Conservation (phyloP, 2,113 vertebrate species). For the Alligator mississippiensis region DNA sequence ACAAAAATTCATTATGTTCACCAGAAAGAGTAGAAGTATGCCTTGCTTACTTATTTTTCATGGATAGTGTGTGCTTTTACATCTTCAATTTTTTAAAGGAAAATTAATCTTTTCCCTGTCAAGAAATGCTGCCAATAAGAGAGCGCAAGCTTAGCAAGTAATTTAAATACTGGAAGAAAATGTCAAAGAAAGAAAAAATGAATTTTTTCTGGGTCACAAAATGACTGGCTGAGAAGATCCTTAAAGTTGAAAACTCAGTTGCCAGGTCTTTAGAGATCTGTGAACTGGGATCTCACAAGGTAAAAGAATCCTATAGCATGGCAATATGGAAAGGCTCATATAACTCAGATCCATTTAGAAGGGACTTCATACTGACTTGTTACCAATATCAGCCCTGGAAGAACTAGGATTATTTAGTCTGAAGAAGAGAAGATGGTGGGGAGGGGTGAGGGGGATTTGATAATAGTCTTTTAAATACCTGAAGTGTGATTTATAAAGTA, state of each 20-base stretch:
- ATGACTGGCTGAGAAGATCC: not conserved
- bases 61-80: not conserved
- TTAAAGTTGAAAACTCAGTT: rapidly evolving
- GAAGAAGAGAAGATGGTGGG: rapidly evolving
- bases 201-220: not conserved
- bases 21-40: slow-evolving; percentile 12
- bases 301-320: rapidly evolving
- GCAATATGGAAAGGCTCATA: rapidly evolving
- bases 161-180: slow-evolving; percentile 45
- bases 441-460: not conserved
- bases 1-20: not conserved
- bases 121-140: slow-evolving; percentile 19
- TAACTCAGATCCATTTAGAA: not conserved
- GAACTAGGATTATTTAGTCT: rapidly evolving
- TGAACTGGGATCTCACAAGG: not conserved
- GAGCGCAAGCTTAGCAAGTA: not conserved
- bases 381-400: rapidly evolving
- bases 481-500: too few species aligned
- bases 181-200: not conserved
- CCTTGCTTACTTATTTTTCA: slow-evolving; percentile 8
- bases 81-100: not conserved
- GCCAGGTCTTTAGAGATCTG: rapidly evolving
- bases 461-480: not conserved
- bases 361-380: not conserved
- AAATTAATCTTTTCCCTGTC: slow-evolving; percentile 25